Base-by-base conservation (phyloP, 2,888 invertebrate species). In the Micoletzkya japonica region DNA sequence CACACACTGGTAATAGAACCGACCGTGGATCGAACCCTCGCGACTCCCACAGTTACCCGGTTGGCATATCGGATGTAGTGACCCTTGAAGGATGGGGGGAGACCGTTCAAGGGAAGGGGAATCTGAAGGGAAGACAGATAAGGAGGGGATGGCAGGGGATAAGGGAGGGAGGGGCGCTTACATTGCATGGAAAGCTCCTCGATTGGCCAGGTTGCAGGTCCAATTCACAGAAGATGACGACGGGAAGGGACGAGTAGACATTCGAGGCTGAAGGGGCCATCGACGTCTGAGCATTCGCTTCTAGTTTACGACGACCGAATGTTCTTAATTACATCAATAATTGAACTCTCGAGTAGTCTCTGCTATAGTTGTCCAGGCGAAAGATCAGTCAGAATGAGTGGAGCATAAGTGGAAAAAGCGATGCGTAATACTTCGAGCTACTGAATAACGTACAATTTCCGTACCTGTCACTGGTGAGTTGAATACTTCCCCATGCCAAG, bases 401-500 rank as follows among this genome's bases (percentile, higher is more conserved):
- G 44, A 44, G 44, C 10, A 44, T 44, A 20, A 44, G 44, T 44
- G 20, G 10, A 44, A 44, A 14, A 44, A 44, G 44, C 20, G 20
- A 44, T 14, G 20, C 20, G 44, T 14, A 44, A 44, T 44, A 44
- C 10, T 10, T 14, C 20, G 44, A 44, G 10, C n/a, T n/a, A n/a
- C n/a, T n/a, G n/a, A n/a, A n/a, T n/a, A n/a, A n/a, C n/a, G n/a
- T n/a, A n/a, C n/a, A n/a, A n/a, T n/a, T n/a, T n/a, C 20, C 10
- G 20, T 44, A 66, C 66, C 66, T 54, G 39, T 66, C 66, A 26
- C 37, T 56, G 30, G 54, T 66, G 36, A 66, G 39, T 39, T 66
- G 66, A 28, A 56, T 39, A 28, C 66, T 66, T 66, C 66, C 66
- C 66, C 66, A 66, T 14, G 66, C 66, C 14, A 66, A 56, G 37